A percentile compares a stretch with the other conserved stretches of the same genome.
phyloP scores from a whole-genome alignment of 2,797 vertebrate species.

The Mormyrops boulengeri region DNA sequence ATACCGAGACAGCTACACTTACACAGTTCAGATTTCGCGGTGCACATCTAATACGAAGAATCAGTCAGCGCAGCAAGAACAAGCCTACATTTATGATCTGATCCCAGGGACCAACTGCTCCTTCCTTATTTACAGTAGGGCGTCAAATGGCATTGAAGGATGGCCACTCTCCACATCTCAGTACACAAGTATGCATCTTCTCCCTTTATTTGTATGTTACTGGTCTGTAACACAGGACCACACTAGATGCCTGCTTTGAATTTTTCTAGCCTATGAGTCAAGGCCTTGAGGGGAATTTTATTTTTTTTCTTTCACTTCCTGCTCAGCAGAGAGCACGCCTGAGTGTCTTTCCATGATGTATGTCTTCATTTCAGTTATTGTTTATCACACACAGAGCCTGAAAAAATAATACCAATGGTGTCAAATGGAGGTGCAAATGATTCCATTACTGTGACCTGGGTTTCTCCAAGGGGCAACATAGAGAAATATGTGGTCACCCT shows the following conservation, averaged over 20 bases:
- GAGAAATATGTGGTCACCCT: slow-evolving; percentile 35
- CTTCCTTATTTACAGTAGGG: slow-evolving; percentile 45
- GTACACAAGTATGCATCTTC: slow-evolving; percentile 48
- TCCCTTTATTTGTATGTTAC: not conserved
- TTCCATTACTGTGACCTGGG: slow-evolving; percentile 30
- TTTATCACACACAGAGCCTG: slow-evolving; percentile 17
- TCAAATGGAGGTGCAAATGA: slow-evolving; percentile 23
- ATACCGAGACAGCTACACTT: slow-evolving; percentile 34
- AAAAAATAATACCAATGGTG: slow-evolving; percentile 15
- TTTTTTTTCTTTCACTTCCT: not conserved
- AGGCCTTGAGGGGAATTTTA: not conserved
- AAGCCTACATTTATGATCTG: slow-evolving; percentile 32
- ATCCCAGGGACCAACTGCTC: slow-evolving; percentile 42
- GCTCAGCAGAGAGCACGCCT: not conserved
- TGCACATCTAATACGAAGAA: slow-evolving; percentile 19
- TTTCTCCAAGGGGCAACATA: slow-evolving; percentile 33
- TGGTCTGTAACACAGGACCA: not conserved
- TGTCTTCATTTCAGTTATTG: not conserved
- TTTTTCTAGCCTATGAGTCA: not conserved
- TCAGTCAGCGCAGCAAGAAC: fast-evolving
- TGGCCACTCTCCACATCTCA: slow-evolving; percentile 25
- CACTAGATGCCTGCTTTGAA: not conserved
- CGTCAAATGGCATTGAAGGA: slow-evolving; percentile 32
- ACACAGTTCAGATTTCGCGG: slow-evolving; percentile 30
- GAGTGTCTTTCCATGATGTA: not conserved